Evolutionary conservation across 2,113 vertebrate genomes (phyloP).

Genomic region (Corythornis cristatus): DNA sequence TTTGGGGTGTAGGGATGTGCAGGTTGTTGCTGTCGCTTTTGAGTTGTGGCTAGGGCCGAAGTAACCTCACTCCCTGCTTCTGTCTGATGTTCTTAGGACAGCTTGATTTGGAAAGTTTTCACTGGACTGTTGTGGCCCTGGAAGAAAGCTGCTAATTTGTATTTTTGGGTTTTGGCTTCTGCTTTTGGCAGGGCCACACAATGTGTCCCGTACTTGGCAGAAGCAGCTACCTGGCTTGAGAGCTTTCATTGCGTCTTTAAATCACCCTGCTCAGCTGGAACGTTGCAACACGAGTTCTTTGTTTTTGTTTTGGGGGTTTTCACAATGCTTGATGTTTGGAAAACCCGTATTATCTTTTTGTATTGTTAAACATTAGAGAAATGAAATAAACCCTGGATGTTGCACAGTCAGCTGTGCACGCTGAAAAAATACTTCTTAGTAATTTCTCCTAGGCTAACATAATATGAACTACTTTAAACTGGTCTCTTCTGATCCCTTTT

Average conservation of each 20-base stretch:
- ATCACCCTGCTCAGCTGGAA: conserved; percentile 24
- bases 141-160: conserved; percentile 47
- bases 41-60: rapidly evolving
- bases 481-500: neutral
- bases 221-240: neutral
- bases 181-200: conserved; percentile 23
- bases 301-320: conserved; percentile 19
- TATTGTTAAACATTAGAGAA: neutral
- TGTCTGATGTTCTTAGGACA: neutral
- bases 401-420: neutral
- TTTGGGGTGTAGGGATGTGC: rapidly evolving
- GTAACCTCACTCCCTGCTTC: neutral
- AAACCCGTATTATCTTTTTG: neutral
- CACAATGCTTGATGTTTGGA: neutral
- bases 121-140: neutral
- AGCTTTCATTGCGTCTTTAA: neutral
- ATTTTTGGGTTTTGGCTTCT: conserved; percentile 56
- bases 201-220: conserved; percentile 41
- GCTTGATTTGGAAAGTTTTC: neutral
- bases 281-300: neutral
- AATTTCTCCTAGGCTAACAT: neutral
- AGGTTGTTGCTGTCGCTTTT: neutral
- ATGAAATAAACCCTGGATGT: rapidly evolving
- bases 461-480: neutral
- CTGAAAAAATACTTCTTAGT: rapidly evolving